A percentile compares a stretch with the other conserved stretches of the same genome.
Evolutionary conservation across 2,797 vertebrate species (phyloP).

Genomic region (Gadopsis marmoratus): DNA sequence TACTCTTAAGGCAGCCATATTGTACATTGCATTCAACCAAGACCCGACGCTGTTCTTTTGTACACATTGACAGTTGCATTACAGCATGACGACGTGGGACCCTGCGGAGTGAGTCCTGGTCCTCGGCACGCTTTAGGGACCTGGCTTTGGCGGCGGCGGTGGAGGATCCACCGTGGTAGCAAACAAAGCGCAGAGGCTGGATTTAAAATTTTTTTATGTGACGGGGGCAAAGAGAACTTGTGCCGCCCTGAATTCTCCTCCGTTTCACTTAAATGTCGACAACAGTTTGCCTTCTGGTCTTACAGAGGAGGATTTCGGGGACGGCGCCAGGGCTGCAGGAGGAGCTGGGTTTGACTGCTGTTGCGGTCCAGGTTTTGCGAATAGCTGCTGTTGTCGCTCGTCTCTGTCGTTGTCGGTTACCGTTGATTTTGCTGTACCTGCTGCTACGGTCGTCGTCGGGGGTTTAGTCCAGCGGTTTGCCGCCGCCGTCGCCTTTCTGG

Average conservation of each 20-base stretch:
- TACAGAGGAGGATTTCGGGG: background rate
- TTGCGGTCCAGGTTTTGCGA: conserved; percentile 11
- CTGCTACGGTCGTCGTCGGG: background rate
- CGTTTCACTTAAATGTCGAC: background rate
- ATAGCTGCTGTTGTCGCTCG: background rate
- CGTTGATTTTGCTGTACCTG: conserved; percentile 3
- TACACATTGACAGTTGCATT: conserved; percentile 63
- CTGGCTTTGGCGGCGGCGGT: conserved; percentile 18
- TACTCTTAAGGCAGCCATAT: conserved; percentile 71
- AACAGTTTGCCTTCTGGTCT: conserved; percentile 29
- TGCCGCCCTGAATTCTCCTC: conserved; percentile 12
- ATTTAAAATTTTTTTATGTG: background rate
- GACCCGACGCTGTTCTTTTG: conserved; percentile 40
- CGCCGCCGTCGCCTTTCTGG: conserved; percentile 92
- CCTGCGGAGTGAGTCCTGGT: conserved; percentile 50
- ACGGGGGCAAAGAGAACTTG: conserved; percentile 5
- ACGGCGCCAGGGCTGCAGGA: background rate
- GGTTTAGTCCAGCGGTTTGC: conserved; percentile 92
- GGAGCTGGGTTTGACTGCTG: conserved; percentile 23
- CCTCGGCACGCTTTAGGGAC: conserved; percentile 57
- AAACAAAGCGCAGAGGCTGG: background rate
- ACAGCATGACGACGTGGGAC: conserved; percentile 45
- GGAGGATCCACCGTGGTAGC: background rate
- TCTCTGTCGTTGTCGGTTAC: background rate
- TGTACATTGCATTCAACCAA: conserved; percentile 55